A percentile compares a stretch with the other conserved stretches of the same genome.
These are phyloP conservation scores for Anaspis maculata DNA, from an alignment of 2,888 invertebrate species.

Conservation along the genomic window DNA sequence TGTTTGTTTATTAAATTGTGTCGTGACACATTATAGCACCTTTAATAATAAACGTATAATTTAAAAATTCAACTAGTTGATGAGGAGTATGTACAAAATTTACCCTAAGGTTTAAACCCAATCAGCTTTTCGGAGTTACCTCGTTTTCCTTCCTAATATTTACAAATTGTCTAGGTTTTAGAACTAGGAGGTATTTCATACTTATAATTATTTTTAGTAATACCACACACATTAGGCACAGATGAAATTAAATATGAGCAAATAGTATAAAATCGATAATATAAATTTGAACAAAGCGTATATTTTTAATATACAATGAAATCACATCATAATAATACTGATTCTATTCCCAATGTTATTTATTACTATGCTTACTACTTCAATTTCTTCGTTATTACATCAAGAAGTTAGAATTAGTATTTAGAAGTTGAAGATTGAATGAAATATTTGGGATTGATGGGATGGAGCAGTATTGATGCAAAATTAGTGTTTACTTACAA, in stretches of 20 bases:
- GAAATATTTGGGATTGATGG: not conserved
- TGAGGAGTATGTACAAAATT: too few species aligned
- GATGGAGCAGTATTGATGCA: conserved; percentile 6
- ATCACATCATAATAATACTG: conserved; percentile 17
- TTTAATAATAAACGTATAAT: too few species aligned
- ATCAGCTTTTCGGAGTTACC: conserved; percentile 8
- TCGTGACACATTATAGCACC: too few species aligned
- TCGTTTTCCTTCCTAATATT: too few species aligned
- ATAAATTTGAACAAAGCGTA: conserved; percentile 8
- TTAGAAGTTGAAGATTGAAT: conserved; percentile 4
- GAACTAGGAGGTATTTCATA: too few species aligned
- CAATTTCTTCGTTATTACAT: too few species aligned
- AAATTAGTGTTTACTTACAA: conserved; percentile 13
- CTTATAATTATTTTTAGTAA: too few species aligned
- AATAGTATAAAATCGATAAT: conserved; percentile 11
- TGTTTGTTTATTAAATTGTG: too few species aligned
- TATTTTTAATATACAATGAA: conserved; percentile 6
- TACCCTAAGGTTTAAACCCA: too few species aligned
- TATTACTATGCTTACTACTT: conserved; percentile 1
- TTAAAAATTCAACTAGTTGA: too few species aligned
- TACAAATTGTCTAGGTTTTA: not conserved
- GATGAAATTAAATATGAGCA: conserved; percentile 14
- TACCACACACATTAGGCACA: conserved; percentile 15
- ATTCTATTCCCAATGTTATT: conserved; percentile 4
- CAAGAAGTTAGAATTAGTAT: conserved; percentile 5